Percentiles rank a stretch among this genome's conserved stretches.
Conservation (phyloP, 2,113 vertebrate species). For the Cettia cetti region DNA sequence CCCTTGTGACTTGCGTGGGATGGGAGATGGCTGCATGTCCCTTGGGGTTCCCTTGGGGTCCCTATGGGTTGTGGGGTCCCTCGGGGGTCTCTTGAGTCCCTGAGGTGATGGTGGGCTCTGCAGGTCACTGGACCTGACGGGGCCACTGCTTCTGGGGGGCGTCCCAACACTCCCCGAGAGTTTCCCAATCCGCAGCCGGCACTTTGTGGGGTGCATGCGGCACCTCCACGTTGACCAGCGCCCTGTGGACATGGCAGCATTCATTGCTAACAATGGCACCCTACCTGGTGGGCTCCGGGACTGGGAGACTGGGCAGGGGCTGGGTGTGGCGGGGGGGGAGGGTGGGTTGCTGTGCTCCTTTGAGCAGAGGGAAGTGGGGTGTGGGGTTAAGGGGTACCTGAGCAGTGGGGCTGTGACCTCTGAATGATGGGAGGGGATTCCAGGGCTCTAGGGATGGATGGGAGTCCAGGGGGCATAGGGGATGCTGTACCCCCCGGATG, state of each 20-base stretch:
- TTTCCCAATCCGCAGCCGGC: constrained; percentile 84
- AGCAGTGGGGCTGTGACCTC: background rate
- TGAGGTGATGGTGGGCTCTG: background rate
- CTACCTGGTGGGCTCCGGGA: constrained; percentile 73
- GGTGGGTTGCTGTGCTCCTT: background rate
- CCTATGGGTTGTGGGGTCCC: background rate
- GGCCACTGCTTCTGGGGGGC: constrained; percentile 89
- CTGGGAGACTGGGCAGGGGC: background rate
- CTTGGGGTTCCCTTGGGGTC: background rate
- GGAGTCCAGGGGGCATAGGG: no score
- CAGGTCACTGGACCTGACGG: constrained; percentile 92
- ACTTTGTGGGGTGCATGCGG: constrained; percentile 93
- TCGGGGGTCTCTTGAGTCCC: background rate
- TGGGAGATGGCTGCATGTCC: background rate
- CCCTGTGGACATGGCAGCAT: constrained; percentile 87
- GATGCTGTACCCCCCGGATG: background rate
- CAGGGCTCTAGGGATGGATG: background rate
- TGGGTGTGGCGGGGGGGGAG: no score
- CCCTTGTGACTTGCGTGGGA: background rate
- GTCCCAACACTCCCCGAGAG: constrained; percentile 90
- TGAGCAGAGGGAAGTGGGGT: background rate
- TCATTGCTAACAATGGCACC: constrained; percentile 94
- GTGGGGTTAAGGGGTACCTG: background rate
- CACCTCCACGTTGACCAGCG: constrained; percentile 87
- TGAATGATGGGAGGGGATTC: background rate